These are phyloP conservation scores for Sesia apiformis DNA, from an alignment of 2,888 invertebrate species.

Conservation along the genomic window DNA sequence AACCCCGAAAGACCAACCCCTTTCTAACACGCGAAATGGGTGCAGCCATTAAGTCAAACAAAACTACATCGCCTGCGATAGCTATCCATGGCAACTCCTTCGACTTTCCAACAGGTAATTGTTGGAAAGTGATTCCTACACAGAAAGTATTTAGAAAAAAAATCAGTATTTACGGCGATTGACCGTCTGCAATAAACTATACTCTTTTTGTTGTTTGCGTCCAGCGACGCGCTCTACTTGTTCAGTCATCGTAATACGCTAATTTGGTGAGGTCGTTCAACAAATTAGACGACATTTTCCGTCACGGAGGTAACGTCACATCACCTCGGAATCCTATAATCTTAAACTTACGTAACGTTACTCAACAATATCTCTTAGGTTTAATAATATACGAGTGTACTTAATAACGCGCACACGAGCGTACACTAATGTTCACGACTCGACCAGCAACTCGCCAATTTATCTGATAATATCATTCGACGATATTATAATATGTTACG, in stretches of 20 bases:
- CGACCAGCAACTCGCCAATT: slow-evolving; percentile 39
- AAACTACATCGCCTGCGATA: background rate
- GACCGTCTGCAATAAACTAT: slow-evolving; percentile 22
- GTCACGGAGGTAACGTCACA: slow-evolving; percentile 16
- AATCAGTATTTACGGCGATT: slow-evolving; percentile 23
- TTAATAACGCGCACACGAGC: slow-evolving; percentile 44
- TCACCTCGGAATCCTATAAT: slow-evolving; percentile 6
- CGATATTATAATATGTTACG: slow-evolving; percentile 29
- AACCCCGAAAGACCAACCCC: slow-evolving; percentile 40
- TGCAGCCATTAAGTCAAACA: slow-evolving; percentile 2
- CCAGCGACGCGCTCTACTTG: slow-evolving; percentile 39
- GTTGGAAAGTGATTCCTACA: slow-evolving; percentile 38
- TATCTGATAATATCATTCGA: slow-evolving; percentile 40
- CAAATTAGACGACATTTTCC: slow-evolving; percentile 31
- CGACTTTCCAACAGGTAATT: slow-evolving; percentile 27
- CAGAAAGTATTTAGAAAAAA: slow-evolving; percentile 35
- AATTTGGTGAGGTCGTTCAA: slow-evolving; percentile 12
- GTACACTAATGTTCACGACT: slow-evolving; percentile 52
- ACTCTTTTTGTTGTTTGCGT: slow-evolving; percentile 18
- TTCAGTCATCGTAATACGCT: slow-evolving; percentile 14
- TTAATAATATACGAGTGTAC: slow-evolving; percentile 23
- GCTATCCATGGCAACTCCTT: background rate
- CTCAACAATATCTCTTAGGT: slow-evolving; percentile 12
- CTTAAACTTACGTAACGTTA: slow-evolving; percentile 7
- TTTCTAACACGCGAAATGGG: slow-evolving; percentile 35